A percentile compares a stretch with the other conserved stretches of the same genome.
Conservation (phyloP, 2,113 vertebrate species). For the Cranoglanis bouderius region DNA sequence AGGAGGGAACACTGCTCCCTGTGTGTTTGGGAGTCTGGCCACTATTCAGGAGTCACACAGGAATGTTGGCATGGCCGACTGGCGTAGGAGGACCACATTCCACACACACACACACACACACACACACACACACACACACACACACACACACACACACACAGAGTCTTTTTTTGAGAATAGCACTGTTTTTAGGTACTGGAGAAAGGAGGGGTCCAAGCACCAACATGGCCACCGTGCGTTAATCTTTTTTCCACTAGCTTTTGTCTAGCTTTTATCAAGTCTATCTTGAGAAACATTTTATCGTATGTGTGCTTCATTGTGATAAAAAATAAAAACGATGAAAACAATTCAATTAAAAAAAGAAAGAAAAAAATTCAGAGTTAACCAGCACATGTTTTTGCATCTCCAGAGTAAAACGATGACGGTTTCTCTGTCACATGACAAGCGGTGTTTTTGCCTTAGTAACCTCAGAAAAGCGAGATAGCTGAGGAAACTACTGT, state of each 20-base stretch:
- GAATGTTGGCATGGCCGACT: conserved; percentile 68
- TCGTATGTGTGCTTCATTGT: not conserved
- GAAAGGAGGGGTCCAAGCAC: conserved; percentile 23
- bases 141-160: conserved; percentile 45
- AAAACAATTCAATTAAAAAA: too few relatives aligned
- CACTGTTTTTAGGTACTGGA: conserved; percentile 22
- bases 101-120: conserved; percentile 47
- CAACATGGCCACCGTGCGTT: not conserved
- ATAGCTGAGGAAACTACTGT: not conserved
- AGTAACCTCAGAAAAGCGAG: not conserved
- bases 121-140: conserved; percentile 37
- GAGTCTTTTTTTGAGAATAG: conserved; percentile 10
- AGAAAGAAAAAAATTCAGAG: too few relatives aligned
- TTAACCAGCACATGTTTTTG: not conserved
- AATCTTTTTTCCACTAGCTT: not conserved
- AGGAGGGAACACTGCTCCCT: conserved; percentile 42
- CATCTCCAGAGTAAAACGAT: not conserved
- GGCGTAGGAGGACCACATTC: conserved; percentile 77
- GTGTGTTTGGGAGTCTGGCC: conserved; percentile 62
- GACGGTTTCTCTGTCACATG: too few relatives aligned
- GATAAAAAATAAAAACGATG: too few relatives aligned
- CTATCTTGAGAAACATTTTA: not conserved
- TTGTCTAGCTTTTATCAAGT: not conserved
- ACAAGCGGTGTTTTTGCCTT: not conserved
- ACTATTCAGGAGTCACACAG: conserved; percentile 65